Conservation (phyloP, 2,113 vertebrate genomes). For the Engraulis encrasicolus region DNA sequence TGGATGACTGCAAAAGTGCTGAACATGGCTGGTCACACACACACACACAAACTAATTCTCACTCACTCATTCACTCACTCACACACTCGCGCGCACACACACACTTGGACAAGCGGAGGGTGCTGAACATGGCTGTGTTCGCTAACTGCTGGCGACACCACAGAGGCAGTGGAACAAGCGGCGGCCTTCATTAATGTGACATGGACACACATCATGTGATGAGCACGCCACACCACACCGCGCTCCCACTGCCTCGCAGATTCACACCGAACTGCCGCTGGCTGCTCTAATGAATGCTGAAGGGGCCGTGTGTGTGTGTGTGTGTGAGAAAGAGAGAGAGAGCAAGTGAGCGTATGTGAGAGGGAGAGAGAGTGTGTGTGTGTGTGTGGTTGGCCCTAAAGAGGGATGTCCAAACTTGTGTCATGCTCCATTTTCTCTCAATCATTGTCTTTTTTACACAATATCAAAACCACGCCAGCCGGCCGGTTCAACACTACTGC, state of each 20-base stretch:
- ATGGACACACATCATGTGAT: slow-evolving; percentile 42
- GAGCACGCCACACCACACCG: slow-evolving; percentile 4
- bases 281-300: slow-evolving; percentile 51
- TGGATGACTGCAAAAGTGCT: too few relatives aligned
- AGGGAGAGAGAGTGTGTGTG: too few relatives aligned
- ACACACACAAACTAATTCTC: too few relatives aligned
- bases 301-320: too few relatives aligned
- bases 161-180: slow-evolving; percentile 30
- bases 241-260: not conserved
- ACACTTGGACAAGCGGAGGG: slow-evolving; percentile 50
- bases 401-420: slow-evolving; percentile 51
- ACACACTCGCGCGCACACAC: not conserved
- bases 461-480: slow-evolving; percentile 43
- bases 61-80: too few relatives aligned
- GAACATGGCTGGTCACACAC: too few relatives aligned
- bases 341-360: too few relatives aligned
- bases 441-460: slow-evolving; percentile 40
- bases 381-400: slow-evolving; percentile 43
- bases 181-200: slow-evolving; percentile 59
- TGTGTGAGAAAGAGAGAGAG: too few relatives aligned
- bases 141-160: slow-evolving; percentile 47
- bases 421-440: slow-evolving; percentile 42
- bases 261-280: slow-evolving; percentile 41
- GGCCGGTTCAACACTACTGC: too few relatives aligned
- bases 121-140: slow-evolving; percentile 45